These are phyloP conservation scores for Gymnoscelis rufifasciata DNA, from an alignment of 2,888 invertebrate species.

Conservation along the genomic window DNA sequence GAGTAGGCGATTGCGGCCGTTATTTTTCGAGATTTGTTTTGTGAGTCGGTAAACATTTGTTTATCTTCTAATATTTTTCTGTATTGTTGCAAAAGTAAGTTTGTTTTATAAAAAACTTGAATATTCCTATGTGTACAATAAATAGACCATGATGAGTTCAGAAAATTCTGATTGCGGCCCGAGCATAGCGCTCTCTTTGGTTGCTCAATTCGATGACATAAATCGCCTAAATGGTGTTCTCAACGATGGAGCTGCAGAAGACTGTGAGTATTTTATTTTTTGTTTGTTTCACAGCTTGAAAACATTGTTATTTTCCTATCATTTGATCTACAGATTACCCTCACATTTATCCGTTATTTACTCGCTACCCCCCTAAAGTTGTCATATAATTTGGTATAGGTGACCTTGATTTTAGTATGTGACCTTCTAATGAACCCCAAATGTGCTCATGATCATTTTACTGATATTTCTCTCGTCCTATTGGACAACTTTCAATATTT, in stretches of 20 bases:
- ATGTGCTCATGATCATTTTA: neutral
- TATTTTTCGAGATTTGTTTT: constrained; percentile 33
- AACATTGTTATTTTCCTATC: too few species aligned
- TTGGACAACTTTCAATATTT: neutral
- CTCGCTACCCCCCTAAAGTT: constrained; percentile 4
- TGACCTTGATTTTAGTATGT: constrained; percentile 4
- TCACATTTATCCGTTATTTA: neutral
- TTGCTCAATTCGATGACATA: constrained; percentile 86
- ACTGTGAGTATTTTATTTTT: constrained; percentile 82
- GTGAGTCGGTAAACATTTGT: neutral
- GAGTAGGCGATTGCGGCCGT: constrained; percentile 32
- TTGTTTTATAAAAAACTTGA: too few species aligned
- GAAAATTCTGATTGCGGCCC: constrained; percentile 63
- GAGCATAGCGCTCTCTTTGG: constrained; percentile 75
- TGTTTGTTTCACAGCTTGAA: too few species aligned
- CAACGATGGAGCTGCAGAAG: constrained; percentile 83
- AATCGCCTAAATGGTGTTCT: constrained; percentile 82
- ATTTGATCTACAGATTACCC: neutral
- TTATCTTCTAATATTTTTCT: neutral
- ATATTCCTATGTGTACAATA: constrained; percentile 23
- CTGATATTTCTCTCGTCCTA: neutral
- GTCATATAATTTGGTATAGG: neutral
- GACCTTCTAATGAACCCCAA: neutral
- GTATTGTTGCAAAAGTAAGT: too few species aligned
- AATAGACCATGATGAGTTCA: constrained; percentile 55